A percentile compares a stretch with the other conserved stretches of the same genome.
phyloP scores from a whole-genome alignment of 1,140 invertebrate genomes.

The Steinernema feltiae region DNA sequence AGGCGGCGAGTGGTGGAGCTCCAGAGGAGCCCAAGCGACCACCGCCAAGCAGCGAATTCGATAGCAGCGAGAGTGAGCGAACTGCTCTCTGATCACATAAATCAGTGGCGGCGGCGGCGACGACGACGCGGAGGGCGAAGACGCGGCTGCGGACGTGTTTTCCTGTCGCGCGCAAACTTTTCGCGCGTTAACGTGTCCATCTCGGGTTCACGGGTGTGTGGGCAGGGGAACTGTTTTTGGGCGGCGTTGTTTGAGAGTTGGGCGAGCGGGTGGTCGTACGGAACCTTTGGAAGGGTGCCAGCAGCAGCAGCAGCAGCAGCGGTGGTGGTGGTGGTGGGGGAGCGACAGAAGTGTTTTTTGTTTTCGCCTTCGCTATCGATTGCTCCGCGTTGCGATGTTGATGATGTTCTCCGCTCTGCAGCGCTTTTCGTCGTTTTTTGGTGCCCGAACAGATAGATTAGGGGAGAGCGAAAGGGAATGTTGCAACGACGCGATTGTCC shows the following conservation, averaged over 20 bases:
- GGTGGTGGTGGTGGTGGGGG: too few relatives aligned
- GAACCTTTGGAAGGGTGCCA: not conserved
- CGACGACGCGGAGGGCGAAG: too few relatives aligned
- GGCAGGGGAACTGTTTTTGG: not conserved
- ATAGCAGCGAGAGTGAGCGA: not conserved
- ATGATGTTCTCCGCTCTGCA: not conserved
- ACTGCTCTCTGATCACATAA: conserved; percentile 11
- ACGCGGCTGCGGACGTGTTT: too few relatives aligned
- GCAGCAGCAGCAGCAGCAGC: not conserved
- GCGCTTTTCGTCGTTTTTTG: not conserved
- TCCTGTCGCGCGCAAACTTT: not conserved
- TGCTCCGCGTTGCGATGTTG: not conserved
- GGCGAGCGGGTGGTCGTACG: too few relatives aligned
- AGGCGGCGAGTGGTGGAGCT: not conserved
- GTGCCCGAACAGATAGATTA: not conserved
- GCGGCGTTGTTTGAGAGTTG: too few relatives aligned
- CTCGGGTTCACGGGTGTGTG: not conserved
- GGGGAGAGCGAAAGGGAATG: not conserved
- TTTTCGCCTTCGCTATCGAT: not conserved
- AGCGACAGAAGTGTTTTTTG: not conserved
- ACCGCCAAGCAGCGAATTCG: not conserved
- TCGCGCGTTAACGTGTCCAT: not conserved
- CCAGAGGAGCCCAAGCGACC: not conserved
- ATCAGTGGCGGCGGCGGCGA: not conserved
- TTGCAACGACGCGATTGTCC: not conserved